phyloP scores from a whole-genome alignment of 2,113 vertebrate genomes.

The Leiothrix lutea region DNA sequence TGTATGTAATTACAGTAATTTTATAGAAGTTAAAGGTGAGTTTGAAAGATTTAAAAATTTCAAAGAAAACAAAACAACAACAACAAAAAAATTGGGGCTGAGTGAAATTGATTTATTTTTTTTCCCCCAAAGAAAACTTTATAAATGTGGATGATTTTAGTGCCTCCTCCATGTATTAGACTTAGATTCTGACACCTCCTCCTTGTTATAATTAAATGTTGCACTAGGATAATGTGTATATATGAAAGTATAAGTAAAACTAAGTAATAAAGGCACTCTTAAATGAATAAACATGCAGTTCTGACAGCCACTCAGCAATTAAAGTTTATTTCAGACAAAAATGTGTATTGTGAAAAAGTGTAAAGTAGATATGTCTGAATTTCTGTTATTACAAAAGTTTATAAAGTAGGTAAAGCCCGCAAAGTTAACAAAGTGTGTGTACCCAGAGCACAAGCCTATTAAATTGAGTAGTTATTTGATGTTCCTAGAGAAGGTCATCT shows the following conservation, averaged over 20 bases:
- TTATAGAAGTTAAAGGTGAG: background rate
- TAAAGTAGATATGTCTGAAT: background rate
- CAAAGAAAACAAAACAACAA: background rate
- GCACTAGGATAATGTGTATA: rapidly evolving
- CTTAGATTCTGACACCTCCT: background rate
- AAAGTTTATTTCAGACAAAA: background rate
- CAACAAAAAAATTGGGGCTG: rapidly evolving
- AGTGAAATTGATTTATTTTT: rapidly evolving
- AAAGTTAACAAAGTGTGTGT: rapidly evolving
- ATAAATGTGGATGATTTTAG: background rate
- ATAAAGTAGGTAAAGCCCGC: background rate
- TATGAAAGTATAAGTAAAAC: background rate
- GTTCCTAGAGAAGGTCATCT: background rate
- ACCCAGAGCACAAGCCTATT: background rate
- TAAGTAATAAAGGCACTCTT: background rate
- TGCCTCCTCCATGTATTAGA: background rate
- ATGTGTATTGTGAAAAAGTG: rapidly evolving
- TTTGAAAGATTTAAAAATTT: background rate
- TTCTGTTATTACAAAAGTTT: background rate
- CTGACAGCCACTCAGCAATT: background rate
- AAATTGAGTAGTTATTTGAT: background rate
- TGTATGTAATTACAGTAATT: rapidly evolving
- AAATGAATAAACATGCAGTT: background rate
- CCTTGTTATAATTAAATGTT: background rate
- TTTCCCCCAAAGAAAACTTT: rapidly evolving